Percentiles rank a stretch among this genome's conserved stretches.
Evolutionary conservation across 2,113 vertebrate genomes (phyloP).

Genomic region (Trochalopteron elliotii): DNA sequence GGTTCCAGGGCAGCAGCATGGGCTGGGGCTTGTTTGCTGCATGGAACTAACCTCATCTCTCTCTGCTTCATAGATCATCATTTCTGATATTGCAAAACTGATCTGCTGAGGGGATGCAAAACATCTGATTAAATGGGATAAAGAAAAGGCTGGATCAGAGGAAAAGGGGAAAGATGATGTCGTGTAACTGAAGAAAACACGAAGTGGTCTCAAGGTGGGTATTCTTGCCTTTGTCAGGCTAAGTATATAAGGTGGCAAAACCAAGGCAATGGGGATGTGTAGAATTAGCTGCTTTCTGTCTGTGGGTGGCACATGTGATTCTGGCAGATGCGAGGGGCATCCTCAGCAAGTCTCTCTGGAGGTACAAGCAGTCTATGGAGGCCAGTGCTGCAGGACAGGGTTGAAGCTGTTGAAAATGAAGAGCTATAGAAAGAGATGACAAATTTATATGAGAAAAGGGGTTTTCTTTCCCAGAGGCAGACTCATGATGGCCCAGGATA

Average conservation of each 20-base stretch:
- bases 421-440: neutral
- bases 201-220: neutral
- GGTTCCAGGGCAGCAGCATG: neutral
- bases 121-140: neutral
- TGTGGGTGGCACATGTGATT: neutral
- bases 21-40: neutral
- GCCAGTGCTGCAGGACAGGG: neutral
- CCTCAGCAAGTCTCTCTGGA: neutral
- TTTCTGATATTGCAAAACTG: neutral
- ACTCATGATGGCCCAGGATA: neutral
- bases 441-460: neutral
- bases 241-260: neutral
- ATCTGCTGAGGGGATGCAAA: neutral
- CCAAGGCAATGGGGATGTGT: neutral
- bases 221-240: neutral
- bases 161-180: neutral
- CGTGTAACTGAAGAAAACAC: neutral
- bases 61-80: neutral
- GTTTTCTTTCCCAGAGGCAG: neutral
- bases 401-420: neutral
- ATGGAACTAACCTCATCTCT: neutral
- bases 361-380: neutral
- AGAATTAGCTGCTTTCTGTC: neutral
- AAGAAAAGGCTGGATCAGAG: neutral
- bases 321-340: neutral